Conservation (phyloP, 2,888 invertebrate species). For the Orthosia incerta region DNA sequence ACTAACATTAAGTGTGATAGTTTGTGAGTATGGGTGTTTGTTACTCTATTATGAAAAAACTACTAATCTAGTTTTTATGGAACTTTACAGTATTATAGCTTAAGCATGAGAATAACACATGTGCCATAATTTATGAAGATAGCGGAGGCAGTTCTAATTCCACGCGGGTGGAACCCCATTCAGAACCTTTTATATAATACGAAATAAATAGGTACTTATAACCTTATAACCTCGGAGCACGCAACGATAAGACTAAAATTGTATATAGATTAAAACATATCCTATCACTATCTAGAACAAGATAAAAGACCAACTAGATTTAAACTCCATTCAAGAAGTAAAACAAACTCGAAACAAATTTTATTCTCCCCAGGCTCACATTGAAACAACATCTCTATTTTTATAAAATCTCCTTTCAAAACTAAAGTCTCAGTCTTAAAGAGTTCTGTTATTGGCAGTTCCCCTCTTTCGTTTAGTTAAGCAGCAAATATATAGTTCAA, state of each 20-base stretch:
- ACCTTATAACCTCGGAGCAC: neutral
- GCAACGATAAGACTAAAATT: neutral
- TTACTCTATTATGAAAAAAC: no score
- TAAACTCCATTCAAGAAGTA: slow-evolving; percentile 17
- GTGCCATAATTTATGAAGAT: no score
- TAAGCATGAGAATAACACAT: no score
- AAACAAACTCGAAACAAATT: slow-evolving; percentile 21
- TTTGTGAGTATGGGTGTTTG: no score
- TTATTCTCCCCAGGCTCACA: slow-evolving; percentile 37
- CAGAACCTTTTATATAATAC: no score
- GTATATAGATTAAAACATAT: neutral
- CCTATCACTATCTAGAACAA: neutral
- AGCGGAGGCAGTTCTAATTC: no score
- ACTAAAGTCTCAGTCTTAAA: slow-evolving; percentile 64
- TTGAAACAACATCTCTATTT: slow-evolving; percentile 54
- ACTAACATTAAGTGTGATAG: no score
- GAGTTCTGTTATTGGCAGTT: slow-evolving; percentile 74
- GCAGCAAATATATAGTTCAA: slow-evolving; percentile 60
- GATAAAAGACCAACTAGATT: neutral
- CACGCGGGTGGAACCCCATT: no score
- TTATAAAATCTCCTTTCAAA: slow-evolving; percentile 68
- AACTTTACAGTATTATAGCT: no score
- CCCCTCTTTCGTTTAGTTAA: slow-evolving; percentile 60
- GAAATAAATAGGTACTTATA: neutral
- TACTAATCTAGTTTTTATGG: no score